phyloP scores from a whole-genome alignment of 2,888 invertebrate species.

The Andrena bucephala region DNA sequence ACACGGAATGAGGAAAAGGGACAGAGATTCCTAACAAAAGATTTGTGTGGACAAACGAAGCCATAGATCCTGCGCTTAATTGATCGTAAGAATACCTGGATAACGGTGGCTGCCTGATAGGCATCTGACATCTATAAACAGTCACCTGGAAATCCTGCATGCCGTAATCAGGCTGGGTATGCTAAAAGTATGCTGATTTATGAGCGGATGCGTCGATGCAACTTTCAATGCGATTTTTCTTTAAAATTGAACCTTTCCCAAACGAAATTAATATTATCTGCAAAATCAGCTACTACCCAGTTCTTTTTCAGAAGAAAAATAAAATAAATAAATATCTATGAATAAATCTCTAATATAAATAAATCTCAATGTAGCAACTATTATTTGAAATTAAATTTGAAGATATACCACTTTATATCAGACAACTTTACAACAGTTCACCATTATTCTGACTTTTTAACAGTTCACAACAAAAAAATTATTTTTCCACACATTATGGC shows the following conservation, averaged over 20 bases:
- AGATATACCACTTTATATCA: too few relatives aligned
- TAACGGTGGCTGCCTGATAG: slow-evolving; percentile 42
- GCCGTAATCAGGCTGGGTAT: slow-evolving; percentile 30
- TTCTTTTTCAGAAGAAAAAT: background rate
- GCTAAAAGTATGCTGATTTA: slow-evolving; percentile 33
- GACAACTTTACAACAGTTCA: too few relatives aligned
- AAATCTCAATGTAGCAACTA: background rate
- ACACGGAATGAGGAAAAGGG: background rate
- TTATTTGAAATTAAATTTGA: background rate
- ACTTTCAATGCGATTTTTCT: slow-evolving; percentile 12
- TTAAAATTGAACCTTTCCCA: background rate
- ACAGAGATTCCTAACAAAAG: background rate
- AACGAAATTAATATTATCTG: background rate
- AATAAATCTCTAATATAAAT: too few relatives aligned
- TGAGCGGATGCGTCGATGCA: background rate
- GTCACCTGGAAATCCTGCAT: slow-evolving; percentile 45
- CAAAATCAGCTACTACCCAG: too few relatives aligned
- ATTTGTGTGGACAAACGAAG: slow-evolving; percentile 17
- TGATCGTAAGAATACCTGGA: slow-evolving; percentile 15
- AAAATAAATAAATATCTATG: background rate
- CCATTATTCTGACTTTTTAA: too few relatives aligned
- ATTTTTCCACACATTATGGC: too few relatives aligned
- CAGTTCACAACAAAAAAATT: too few relatives aligned
- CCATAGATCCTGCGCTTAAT: slow-evolving; percentile 14
- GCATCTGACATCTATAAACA: slow-evolving; percentile 41